Evolutionary conservation across 2,888 invertebrate genomes (phyloP).

Genomic region (Tanytarsus gracilentus): DNA sequence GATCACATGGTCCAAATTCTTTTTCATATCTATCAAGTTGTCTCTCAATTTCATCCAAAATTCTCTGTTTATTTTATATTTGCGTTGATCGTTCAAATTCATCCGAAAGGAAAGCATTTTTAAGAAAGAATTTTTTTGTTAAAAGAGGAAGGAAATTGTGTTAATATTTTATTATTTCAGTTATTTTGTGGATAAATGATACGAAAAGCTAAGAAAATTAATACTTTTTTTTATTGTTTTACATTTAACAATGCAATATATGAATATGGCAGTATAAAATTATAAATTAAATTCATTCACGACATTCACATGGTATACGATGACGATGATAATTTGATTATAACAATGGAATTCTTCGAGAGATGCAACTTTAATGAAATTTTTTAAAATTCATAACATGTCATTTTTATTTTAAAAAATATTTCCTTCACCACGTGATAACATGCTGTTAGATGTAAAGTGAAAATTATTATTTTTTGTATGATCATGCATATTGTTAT

Average conservation of each 20-base stretch:
- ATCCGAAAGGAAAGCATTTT: slow-evolving; percentile 7
- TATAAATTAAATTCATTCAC: too few species aligned
- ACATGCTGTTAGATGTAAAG: not conserved
- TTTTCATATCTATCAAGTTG: slow-evolving; percentile 36
- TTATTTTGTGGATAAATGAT: not conserved
- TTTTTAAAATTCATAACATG: not conserved
- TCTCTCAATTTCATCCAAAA: slow-evolving; percentile 30
- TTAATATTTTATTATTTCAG: not conserved
- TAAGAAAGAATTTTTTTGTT: not conserved
- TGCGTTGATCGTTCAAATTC: not conserved
- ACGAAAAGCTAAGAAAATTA: too few species aligned
- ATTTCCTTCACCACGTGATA: not conserved
- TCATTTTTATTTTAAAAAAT: not conserved
- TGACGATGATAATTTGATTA: too few species aligned
- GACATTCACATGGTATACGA: too few species aligned
- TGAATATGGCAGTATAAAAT: too few species aligned
- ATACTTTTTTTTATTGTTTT: too few species aligned
- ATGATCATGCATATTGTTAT: too few species aligned
- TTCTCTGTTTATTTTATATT: slow-evolving; percentile 6
- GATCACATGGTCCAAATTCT: slow-evolving; percentile 36
- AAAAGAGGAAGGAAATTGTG: not conserved
- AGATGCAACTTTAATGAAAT: too few species aligned
- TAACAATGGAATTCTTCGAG: too few species aligned
- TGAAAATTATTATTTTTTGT: too few species aligned
- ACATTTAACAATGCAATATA: too few species aligned